Conservation (phyloP, 1,140 invertebrate species). For the Pseudomyrmex flavicornis region DNA sequence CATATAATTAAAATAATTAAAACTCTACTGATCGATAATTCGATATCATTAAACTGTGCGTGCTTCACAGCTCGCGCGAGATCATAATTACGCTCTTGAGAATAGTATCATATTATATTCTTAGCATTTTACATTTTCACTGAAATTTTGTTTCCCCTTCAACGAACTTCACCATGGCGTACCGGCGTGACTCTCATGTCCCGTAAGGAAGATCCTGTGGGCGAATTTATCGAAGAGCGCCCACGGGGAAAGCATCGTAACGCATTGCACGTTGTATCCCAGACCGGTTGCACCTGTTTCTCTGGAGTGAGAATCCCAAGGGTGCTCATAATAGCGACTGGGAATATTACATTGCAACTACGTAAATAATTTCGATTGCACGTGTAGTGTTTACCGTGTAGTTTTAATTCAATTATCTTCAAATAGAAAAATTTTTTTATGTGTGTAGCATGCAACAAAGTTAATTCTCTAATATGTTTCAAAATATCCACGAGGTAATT, state of each 20-base stretch:
- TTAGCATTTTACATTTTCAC: background rate
- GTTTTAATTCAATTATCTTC: background rate
- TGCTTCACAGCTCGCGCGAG: background rate
- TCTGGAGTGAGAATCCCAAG: conserved; percentile 55
- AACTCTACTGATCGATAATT: conserved; percentile 19
- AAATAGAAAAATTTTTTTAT: background rate
- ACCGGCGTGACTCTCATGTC: conserved; percentile 41
- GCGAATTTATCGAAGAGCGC: conserved; percentile 62
- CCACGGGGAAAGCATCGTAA: conserved; percentile 61
- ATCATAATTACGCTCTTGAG: conserved; percentile 8
- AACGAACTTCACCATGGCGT: conserved; percentile 32
- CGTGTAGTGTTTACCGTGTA: background rate
- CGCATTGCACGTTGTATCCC: conserved; percentile 56
- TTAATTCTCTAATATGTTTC: too few species aligned
- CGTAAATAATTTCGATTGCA: conserved; percentile 26
- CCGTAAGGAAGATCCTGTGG: conserved; percentile 57
- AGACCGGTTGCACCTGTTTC: conserved; percentile 61
- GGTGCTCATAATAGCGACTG: conserved; percentile 22
- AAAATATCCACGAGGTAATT: too few species aligned
- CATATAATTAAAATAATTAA: background rate
- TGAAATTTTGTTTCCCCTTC: conserved; percentile 43
- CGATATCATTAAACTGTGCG: conserved; percentile 16
- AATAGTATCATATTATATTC: background rate
- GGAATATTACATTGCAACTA: conserved; percentile 42
- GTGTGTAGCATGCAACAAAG: too few species aligned